Percentiles rank a stretch among this genome's conserved stretches.
phyloP scores from a whole-genome alignment of 1,140 invertebrate genomes.

The Paraescarpia echinospica region DNA sequence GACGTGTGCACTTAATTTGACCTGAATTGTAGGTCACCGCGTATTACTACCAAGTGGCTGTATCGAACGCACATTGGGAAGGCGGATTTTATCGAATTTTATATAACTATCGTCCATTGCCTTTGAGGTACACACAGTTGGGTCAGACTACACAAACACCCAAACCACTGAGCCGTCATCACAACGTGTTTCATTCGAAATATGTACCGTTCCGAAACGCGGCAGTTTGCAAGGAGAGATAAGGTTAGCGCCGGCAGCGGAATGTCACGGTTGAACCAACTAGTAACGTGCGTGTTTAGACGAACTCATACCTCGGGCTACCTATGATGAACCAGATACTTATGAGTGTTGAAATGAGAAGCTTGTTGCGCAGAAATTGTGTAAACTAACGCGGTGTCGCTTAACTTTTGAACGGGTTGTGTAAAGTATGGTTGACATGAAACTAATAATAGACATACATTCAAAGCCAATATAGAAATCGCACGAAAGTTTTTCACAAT shows the following conservation, averaged over 20 bases:
- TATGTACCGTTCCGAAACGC: background rate
- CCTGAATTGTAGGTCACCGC: background rate
- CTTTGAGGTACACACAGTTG: background rate
- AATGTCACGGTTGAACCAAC: background rate
- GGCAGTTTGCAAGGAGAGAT: background rate
- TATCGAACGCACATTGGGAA: background rate
- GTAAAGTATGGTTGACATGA: background rate
- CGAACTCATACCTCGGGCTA: background rate
- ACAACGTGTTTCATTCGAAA: background rate
- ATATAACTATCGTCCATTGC: background rate
- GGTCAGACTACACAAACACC: background rate
- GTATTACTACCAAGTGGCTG: background rate
- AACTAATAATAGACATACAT: background rate
- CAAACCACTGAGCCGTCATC: background rate
- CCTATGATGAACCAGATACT: background rate
- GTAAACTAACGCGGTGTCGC: background rate
- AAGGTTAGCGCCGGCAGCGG: background rate
- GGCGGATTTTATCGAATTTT: background rate
- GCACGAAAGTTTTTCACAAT: background rate
- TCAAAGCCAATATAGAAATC: background rate
- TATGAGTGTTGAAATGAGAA: background rate
- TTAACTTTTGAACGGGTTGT: background rate
- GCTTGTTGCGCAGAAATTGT: background rate
- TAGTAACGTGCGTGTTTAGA: background rate
- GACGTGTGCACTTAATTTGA: background rate